phyloP scores from a whole-genome alignment of 2,797 vertebrate species.

The Sebastiscus albofasciatus region DNA sequence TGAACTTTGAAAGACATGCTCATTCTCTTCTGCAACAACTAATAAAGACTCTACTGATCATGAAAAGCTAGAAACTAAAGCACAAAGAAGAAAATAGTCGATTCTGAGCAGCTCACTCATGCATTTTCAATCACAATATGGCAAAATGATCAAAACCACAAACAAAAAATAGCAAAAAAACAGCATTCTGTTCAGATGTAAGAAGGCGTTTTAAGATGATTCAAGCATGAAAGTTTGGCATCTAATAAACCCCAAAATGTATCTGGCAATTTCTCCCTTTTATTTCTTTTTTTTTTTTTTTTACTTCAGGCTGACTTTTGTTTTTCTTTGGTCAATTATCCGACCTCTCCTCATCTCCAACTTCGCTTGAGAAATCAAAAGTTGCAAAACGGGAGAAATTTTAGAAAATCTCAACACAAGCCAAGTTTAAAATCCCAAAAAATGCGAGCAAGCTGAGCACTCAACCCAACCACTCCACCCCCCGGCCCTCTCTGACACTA shows the following conservation, averaged over 20 bases:
- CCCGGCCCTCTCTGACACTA: not conserved
- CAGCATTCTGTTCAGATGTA: conserved; percentile 17
- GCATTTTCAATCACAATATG: conserved; percentile 47
- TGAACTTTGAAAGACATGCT: conserved; percentile 25
- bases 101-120: conserved; percentile 54
- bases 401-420: not conserved
- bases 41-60: conserved; percentile 7
- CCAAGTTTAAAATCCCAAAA: not conserved
- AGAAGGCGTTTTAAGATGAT: conserved; percentile 12
- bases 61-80: conserved; percentile 1
- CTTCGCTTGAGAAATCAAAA: conserved; percentile 27
- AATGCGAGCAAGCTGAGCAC: conserved; percentile 18
- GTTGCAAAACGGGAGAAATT: conserved; percentile 15
- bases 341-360: not conserved
- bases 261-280: not conserved
- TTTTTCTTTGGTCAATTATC: not conserved
- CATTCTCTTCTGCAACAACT: not conserved
- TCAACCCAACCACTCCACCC: not conserved
- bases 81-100: conserved; percentile 6
- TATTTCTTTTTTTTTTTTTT: too few relatives aligned
- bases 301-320: not conserved
- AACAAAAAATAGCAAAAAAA: conserved; percentile 8
- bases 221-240: conserved; percentile 28
- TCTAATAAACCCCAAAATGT: not conserved
- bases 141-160: conserved; percentile 37